Base-by-base conservation (phyloP, 2,113 vertebrate genomes). In the Sturnus vulgaris region DNA sequence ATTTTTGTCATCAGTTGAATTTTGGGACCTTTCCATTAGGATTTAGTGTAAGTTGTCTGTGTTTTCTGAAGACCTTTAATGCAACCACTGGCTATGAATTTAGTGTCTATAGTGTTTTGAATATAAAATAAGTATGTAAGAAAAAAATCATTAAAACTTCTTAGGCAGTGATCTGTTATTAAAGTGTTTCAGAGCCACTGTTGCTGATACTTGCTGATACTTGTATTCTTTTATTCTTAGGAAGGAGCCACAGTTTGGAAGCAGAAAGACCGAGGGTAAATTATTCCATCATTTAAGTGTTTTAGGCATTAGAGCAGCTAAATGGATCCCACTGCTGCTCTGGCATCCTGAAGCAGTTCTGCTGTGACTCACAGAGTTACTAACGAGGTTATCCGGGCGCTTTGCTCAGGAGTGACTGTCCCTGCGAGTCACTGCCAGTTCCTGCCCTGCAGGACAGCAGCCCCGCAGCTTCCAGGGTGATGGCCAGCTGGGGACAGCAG, bases 341-440 rank as follows among this genome's bases (percentile, higher is more conserved):
- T 79, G 59, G 76, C 64, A 91, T 86, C 37, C 80, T 88, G 59
- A 57, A 86, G 69, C 89, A 70, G 44, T 22, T 86, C 47, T 89
- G 64, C 72, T 78, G 42, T 96, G 89, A 89, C 81, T 96, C 90
- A 83, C n/a, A n/a, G 66, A 71, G 72, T 28, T 92, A 8, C 37
- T 77, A 86, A 88, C 0, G 2, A 73, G 82, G 40, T 91, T 95
- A 35, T n/a, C 33, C 5, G 70, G 24, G 57, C 12, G 40, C 16
- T 7, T 12, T 76, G 75, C 70, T 65, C 49, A 40, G 17, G 35
- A 64, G 21, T 2, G 33, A 20, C 44, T 44, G 40, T 68, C 49
- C 79, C 46, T 76, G 53, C 5, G 10, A 64, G 66, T 47, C 61
- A 35, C 13, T 30, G 53, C 21, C 0, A 0, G 42, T 7, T 70